A percentile compares a stretch with the other conserved stretches of the same genome.
phyloP scores from a whole-genome alignment of 2,113 vertebrate species.

The Coturnix japonica region DNA sequence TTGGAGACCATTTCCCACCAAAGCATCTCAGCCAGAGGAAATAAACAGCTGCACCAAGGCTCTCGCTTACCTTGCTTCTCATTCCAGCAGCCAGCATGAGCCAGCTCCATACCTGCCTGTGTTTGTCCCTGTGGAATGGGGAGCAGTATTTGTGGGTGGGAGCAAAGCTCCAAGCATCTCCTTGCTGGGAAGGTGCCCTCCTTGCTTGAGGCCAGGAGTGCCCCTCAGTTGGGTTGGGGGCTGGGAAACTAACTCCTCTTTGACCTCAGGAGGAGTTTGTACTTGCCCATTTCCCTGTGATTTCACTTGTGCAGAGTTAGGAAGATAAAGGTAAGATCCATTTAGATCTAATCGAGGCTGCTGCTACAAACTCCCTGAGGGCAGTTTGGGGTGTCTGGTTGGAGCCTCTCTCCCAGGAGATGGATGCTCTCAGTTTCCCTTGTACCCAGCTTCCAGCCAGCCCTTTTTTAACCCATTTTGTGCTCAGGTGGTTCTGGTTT shows the following conservation, averaged over 20 bases:
- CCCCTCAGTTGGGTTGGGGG: neutral
- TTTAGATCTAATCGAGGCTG: neutral
- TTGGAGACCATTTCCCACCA: neutral
- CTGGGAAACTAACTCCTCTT: neutral
- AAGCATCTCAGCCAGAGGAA: neutral
- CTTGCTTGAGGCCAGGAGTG: neutral
- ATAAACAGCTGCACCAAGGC: neutral
- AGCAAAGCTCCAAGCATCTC: neutral
- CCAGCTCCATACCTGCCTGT: neutral
- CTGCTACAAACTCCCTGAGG: neutral
- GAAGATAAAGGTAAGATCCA: neutral
- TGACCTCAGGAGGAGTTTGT: neutral
- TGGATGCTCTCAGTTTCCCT: neutral
- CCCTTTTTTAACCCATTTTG: fast-evolving
- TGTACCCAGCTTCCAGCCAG: neutral
- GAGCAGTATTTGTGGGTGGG: neutral
- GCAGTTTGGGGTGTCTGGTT: neutral
- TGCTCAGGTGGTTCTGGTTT: neutral
- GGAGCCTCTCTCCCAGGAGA: neutral
- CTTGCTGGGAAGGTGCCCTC: neutral
- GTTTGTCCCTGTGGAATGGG: neutral
- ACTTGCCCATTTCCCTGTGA: neutral
- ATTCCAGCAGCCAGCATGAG: neutral
- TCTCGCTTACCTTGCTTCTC: neutral
- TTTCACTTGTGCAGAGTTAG: neutral